A percentile compares a stretch with the other conserved stretches of the same genome.
Evolutionary conservation across 2,888 invertebrate species (phyloP).

Genomic region (Cheiracanthium punctorium): DNA sequence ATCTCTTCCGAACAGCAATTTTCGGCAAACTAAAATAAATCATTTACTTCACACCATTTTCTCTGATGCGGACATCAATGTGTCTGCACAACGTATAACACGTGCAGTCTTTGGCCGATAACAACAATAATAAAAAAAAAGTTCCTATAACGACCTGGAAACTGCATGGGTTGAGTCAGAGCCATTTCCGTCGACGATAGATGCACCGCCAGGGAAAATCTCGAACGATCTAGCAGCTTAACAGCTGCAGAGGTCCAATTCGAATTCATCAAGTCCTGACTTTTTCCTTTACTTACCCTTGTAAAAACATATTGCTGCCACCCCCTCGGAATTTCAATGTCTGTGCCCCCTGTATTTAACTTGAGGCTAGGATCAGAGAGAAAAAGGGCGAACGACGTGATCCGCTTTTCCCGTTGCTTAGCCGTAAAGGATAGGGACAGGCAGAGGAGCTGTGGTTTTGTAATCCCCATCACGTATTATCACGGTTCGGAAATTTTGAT

Average conservation of each 20-base stretch:
- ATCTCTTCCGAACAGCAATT: too few species aligned
- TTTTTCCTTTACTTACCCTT: conserved; percentile 19
- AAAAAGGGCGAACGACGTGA: neutral
- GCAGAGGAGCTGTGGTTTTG: neutral
- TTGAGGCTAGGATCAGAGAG: neutral
- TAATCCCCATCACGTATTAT: conserved; percentile 28
- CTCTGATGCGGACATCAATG: neutral
- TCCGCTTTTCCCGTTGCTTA: neutral
- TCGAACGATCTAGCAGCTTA: conserved; percentile 6
- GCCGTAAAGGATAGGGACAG: too few species aligned
- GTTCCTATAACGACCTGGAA: neutral
- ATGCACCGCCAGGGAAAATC: conserved; percentile 14
- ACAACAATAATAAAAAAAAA: neutral
- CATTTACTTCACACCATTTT: too few species aligned
- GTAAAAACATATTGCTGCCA: conserved; percentile 34
- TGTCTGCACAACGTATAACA: neutral
- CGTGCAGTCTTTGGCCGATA: neutral
- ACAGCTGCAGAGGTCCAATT: conserved; percentile 45
- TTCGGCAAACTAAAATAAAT: too few species aligned
- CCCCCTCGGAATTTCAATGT: conserved; percentile 5
- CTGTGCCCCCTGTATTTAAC: neutral
- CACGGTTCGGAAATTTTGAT: conserved; percentile 44
- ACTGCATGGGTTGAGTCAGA: conserved; percentile 18
- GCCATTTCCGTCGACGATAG: conserved; percentile 47
- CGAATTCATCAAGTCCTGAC: conserved; percentile 43